Percentiles rank a stretch among this genome's conserved stretches.
These are phyloP conservation scores for Apteryx mantelli DNA, from an alignment of 2,113 vertebrate genomes.

Conservation along the genomic window DNA sequence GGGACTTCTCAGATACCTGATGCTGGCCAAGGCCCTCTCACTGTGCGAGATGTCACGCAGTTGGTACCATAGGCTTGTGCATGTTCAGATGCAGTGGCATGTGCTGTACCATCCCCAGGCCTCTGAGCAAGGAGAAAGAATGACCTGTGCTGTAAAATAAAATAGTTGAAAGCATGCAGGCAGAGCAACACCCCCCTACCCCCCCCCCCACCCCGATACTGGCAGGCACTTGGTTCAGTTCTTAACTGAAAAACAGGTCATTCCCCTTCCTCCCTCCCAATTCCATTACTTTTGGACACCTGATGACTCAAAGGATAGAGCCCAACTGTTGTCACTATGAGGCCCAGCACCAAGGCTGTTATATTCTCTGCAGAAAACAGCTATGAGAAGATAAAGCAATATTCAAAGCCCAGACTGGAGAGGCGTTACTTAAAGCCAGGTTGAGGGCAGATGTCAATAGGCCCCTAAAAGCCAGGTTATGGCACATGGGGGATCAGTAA, in stretches of 20 bases:
- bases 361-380: background rate
- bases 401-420: background rate
- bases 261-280: background rate
- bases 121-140: background rate
- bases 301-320: background rate
- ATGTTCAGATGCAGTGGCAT: background rate
- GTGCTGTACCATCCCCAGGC: background rate
- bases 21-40: background rate
- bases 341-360: background rate
- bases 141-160: background rate
- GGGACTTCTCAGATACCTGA: background rate
- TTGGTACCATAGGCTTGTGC: background rate
- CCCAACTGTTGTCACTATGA: background rate
- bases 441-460: background rate
- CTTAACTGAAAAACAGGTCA: background rate
- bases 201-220: background rate
- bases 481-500: background rate
- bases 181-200: background rate
- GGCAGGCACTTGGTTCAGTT: background rate
- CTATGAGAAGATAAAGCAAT: accelerated
- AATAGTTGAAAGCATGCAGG: background rate
- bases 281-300: background rate
- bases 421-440: background rate
- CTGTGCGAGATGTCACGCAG: background rate
- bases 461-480: background rate